Base-by-base conservation (phyloP, 1,140 invertebrate species). In the Drosophila erecta region DNA sequence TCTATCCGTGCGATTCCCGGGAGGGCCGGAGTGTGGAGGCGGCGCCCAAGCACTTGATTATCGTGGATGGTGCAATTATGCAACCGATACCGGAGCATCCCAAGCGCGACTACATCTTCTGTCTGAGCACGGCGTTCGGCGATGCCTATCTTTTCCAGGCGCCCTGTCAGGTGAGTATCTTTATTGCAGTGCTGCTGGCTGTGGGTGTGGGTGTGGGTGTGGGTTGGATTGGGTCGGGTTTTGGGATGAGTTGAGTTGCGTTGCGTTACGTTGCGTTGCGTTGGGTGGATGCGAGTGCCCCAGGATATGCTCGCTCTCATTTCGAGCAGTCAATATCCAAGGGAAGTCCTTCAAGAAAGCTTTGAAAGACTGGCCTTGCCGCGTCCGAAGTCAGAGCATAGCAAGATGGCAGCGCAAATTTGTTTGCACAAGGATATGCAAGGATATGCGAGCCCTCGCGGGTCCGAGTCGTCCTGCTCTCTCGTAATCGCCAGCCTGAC, bases 61-160 rank as follows among this genome's bases (percentile, higher is more conserved):
- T 98, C 91, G 97, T 99, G 69, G 98, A 99, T 92, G 98, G 98
- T 41, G 97, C 98, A 67, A 98, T 99, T 90, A 98, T 99, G 96
- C 98, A 99, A 93, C 97, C 98, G 27, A 98, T 99, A 90, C 98
- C 98, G 8, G 98, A 99, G 93, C 98, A 99, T 93, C 98, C 98
- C 0, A 99, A 99, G 93, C 94, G 98, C 76, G 98, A 99, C 93
- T 97, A 98, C 93, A 99, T 99, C 92, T 99, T 99, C 94, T 99
- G 98, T 92, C 94, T 99, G 66, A 99, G 98, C 93, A 99, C 98
- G 3, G 98, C 98, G 11, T 99, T 99, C 93, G 98, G 98, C 57
- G 98, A 99, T 93, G 98, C 98, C 49, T 99, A 99, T 93, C 94
- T 99, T 30, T 99, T 99, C 93, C 98, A 99, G 95, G 98, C 98